These are phyloP conservation scores for Bettongia penicillata DNA, from an alignment of 2,113 vertebrate species.

Conservation along the genomic window DNA sequence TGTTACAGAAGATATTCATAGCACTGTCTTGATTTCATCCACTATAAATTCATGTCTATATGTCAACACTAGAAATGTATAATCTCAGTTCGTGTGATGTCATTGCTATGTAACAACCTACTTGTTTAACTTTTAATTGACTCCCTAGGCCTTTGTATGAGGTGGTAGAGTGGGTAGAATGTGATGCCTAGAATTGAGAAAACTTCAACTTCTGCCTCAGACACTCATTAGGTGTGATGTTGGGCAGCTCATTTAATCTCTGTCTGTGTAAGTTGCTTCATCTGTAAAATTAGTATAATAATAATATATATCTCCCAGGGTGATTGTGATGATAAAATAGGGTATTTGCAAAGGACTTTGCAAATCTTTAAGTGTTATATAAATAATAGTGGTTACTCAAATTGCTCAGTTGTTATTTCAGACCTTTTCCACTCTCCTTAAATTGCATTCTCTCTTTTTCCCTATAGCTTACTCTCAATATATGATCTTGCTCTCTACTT, in stretches of 20 bases:
- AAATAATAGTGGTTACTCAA: background rate
- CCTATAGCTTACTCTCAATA: background rate
- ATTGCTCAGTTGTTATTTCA: background rate
- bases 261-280: background rate
- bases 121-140: background rate
- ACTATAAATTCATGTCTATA: background rate
- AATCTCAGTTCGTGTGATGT: background rate
- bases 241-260: background rate
- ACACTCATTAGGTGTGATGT: background rate
- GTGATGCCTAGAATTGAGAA: background rate
- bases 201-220: background rate
- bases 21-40: background rate
- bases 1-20: background rate
- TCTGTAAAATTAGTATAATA: background rate
- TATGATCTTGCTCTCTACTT: background rate
- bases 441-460: background rate
- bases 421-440: too few species aligned
- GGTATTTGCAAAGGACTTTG: background rate
- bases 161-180: background rate
- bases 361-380: background rate
- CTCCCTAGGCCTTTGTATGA: background rate
- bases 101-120: background rate
- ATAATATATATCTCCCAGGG: background rate
- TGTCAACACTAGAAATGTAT: background rate
- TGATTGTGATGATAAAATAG: background rate